Evolutionary conservation across 2,888 invertebrate species (phyloP).

Genomic region (Junonia oenone): DNA sequence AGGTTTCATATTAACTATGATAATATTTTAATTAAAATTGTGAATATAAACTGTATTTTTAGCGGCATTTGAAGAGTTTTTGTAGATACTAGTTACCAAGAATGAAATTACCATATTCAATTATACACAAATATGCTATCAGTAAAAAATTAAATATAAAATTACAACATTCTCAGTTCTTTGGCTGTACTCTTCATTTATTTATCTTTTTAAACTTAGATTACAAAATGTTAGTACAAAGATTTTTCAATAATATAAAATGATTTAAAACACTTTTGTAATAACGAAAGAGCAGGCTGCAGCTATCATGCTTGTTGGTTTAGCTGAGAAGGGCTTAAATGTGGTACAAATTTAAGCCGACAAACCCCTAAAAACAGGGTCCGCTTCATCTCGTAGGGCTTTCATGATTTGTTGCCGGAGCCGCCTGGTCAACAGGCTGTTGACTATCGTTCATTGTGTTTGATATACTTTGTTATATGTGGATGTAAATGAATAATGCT

Average conservation of each 20-base stretch:
- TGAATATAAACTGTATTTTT: too few species aligned
- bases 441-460: constrained; percentile 19
- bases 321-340: constrained; percentile 53
- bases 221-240: too few species aligned
- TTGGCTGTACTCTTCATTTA: too few species aligned
- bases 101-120: too few species aligned
- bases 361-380: constrained; percentile 62
- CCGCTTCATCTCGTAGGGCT: constrained; percentile 50
- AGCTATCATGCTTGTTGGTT: constrained; percentile 53
- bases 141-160: neutral
- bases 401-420: constrained; percentile 41
- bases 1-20: too few species aligned
- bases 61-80: too few species aligned
- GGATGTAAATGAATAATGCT: constrained; percentile 17
- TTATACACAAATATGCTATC: neutral
- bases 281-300: constrained; percentile 47
- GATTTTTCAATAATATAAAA: too few species aligned
- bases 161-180: neutral
- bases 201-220: too few species aligned
- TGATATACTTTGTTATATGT: constrained; percentile 13
- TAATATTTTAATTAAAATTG: too few species aligned
- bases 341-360: constrained; percentile 58
- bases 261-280: too few species aligned
- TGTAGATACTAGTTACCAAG: too few species aligned
- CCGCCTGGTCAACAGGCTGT: constrained; percentile 11